phyloP scores from a whole-genome alignment of 2,113 vertebrate species.

The Coptodon bakossiorum region DNA sequence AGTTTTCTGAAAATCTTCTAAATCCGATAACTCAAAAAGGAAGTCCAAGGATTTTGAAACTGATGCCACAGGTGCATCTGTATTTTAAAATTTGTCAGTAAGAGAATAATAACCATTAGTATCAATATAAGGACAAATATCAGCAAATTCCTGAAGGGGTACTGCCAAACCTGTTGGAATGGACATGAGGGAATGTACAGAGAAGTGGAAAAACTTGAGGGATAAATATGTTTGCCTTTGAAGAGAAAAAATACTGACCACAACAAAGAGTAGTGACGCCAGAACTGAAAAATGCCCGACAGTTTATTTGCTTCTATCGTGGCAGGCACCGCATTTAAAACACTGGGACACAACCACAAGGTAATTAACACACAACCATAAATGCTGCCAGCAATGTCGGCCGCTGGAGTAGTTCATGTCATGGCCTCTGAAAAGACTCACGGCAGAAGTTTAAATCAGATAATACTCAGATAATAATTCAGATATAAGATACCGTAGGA shows the following conservation, averaged over 20 bases:
- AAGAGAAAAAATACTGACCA: not conserved
- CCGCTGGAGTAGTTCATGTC: not conserved
- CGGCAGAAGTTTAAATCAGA: not conserved
- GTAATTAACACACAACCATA: not conserved
- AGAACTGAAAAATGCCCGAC: not conserved
- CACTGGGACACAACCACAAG: not conserved
- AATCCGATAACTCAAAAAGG: not conserved
- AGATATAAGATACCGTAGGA: not conserved
- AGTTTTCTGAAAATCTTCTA: rapidly evolving
- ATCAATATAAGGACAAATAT: not conserved
- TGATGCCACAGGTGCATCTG: not conserved
- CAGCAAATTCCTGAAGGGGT: not conserved
- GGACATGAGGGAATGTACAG: not conserved
- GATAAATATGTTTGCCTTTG: not conserved
- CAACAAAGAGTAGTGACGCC: not conserved
- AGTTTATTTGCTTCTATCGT: rapidly evolving
- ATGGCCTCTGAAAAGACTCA: not conserved
- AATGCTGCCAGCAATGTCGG: not conserved
- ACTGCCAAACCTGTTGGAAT: not conserved
- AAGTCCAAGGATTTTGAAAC: not conserved
- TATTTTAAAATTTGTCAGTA: rapidly evolving
- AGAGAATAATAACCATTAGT: not conserved
- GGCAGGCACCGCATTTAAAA: not conserved
- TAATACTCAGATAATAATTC: not conserved
- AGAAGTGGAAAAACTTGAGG: not conserved